These are phyloP conservation scores for rat (Rattus norvegicus) DNA, from an alignment of 2,113 vertebrate species.

Conservation along the genomic window GRCr8 NC_086027.1:93235001-93235500, in stretches of 20 bases:
- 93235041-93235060: slow-evolving; percentile 26
- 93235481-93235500: not conserved
- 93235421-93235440: not conserved
- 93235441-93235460: not conserved
- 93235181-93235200: not conserved
- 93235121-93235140: not conserved
- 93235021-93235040: not conserved
- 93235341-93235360: not conserved
- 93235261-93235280: not conserved
- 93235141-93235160: not conserved
- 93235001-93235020: not conserved
- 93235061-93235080: not conserved
- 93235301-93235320: not conserved
- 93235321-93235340: not conserved
- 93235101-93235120: not conserved
- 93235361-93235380: not conserved
- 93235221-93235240: not conserved
- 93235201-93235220: not conserved
- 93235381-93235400: not conserved
- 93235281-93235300: not conserved
- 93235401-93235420: not conserved
- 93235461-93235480: no score
- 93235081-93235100: not conserved
- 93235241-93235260: slow-evolving; percentile 25
- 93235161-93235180: not conserved